A percentile compares a stretch with the other conserved stretches of the same genome.
Evolutionary conservation across 2,797 vertebrate genomes (phyloP).

Genomic region (Trichosurus vulpecula): DNA sequence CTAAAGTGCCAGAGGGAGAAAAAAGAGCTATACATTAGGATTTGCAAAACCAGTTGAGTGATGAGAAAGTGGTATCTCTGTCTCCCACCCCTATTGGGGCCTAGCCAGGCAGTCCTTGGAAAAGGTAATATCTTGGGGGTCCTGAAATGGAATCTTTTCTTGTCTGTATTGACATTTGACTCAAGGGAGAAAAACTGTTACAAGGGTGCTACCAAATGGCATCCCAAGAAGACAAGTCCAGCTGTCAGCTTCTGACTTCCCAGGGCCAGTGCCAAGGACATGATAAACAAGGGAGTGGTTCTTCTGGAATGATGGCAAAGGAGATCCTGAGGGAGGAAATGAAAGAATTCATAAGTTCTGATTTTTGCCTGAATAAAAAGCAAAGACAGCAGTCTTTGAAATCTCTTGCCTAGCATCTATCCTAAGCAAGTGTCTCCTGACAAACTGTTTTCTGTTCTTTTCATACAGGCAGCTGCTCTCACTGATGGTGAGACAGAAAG

Average conservation of each 20-base stretch:
- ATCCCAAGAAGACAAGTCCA: slow-evolving; percentile 23
- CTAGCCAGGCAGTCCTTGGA: slow-evolving; percentile 30
- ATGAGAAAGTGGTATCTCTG: slow-evolving; percentile 54
- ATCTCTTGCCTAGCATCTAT: slow-evolving; percentile 37
- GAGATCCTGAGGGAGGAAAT: background rate
- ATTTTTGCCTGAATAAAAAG: background rate
- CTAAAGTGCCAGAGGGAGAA: background rate
- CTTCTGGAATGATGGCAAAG: slow-evolving; percentile 7
- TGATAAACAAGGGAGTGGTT: background rate
- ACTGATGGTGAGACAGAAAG: slow-evolving; percentile 58
- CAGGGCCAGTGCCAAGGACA: background rate
- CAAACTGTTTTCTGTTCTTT: slow-evolving; percentile 66
- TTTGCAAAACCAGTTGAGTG: slow-evolving; percentile 10
- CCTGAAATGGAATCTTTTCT: slow-evolving; percentile 60
- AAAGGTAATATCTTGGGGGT: slow-evolving; percentile 47
- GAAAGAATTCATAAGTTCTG: background rate
- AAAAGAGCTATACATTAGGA: slow-evolving; percentile 20
- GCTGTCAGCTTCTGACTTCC: background rate
- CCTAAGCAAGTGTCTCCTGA: slow-evolving; percentile 47
- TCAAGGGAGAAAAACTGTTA: slow-evolving; percentile 45
- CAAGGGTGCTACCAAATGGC: slow-evolving; percentile 20
- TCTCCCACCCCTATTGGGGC: slow-evolving; percentile 7
- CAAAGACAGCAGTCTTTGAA: slow-evolving; percentile 55
- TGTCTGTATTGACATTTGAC: slow-evolving; percentile 10
- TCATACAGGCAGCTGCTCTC: slow-evolving; percentile 34